These are phyloP conservation scores for Cygnus atratus DNA, from an alignment of 2,113 vertebrate species.

Conservation along the genomic window DNA sequence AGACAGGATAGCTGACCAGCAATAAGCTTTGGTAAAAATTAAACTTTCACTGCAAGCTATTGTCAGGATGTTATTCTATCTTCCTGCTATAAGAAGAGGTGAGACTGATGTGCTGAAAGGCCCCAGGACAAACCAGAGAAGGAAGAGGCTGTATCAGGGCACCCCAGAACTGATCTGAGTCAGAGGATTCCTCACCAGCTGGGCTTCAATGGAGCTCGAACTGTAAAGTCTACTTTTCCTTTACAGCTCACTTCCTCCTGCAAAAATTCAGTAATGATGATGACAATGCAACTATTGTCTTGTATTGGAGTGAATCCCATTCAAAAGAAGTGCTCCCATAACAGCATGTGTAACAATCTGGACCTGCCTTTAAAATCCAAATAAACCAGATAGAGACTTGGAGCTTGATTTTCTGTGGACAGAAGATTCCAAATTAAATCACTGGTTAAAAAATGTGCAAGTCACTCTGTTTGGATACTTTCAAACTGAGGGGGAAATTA, in stretches of 20 bases:
- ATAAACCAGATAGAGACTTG: background rate
- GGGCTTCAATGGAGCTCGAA: background rate
- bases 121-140: background rate
- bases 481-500: background rate
- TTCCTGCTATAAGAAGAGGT: background rate
- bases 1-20: background rate
- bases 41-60: background rate
- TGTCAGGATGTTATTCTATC: background rate
- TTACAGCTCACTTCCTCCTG: background rate
- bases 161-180: background rate
- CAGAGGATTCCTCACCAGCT: background rate
- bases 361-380: background rate
- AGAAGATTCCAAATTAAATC: background rate
- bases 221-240: background rate
- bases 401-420: background rate
- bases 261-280: background rate
- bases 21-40: background rate
- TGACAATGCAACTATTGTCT: background rate
- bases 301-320: fast-evolving
- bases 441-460: background rate
- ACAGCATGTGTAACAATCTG: background rate
- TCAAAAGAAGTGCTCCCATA: background rate
- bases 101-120: background rate
- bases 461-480: background rate
- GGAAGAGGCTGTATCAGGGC: background rate